These are phyloP conservation scores for Scaptomyza graminum DNA, from an alignment of 1,140 invertebrate genomes.

Conservation along the genomic window DNA sequence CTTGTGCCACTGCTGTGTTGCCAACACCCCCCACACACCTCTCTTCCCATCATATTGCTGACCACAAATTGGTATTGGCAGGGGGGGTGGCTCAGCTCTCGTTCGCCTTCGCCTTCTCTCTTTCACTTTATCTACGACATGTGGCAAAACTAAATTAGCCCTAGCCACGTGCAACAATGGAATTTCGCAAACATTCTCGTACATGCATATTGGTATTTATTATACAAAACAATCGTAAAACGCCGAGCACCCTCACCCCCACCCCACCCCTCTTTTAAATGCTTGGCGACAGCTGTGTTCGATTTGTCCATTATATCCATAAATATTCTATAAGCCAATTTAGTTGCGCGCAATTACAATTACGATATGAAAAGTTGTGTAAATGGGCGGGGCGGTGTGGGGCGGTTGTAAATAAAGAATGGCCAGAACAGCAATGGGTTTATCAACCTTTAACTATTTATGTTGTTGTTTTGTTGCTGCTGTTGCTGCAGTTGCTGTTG, in stretches of 20 bases:
- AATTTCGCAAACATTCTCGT: slow-evolving; percentile 9
- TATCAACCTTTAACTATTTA: slow-evolving; percentile 63
- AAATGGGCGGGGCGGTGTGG: neutral
- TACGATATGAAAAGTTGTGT: slow-evolving; percentile 46
- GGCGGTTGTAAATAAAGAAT: slow-evolving; percentile 9
- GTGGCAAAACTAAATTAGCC: slow-evolving; percentile 7
- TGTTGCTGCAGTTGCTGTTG: slow-evolving; percentile 51
- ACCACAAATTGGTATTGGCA: slow-evolving; percentile 25
- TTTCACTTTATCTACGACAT: neutral
- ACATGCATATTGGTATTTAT: slow-evolving; percentile 14
- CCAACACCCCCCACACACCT: neutral
- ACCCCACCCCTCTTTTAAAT: neutral
- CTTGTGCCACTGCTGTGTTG: slow-evolving; percentile 56
- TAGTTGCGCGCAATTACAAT: slow-evolving; percentile 72
- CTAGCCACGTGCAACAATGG: slow-evolving; percentile 4
- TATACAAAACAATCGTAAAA: slow-evolving; percentile 34
- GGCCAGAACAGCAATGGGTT: slow-evolving; percentile 46
- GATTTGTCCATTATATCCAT: slow-evolving; percentile 50
- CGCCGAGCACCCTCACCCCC: too few relatives aligned
- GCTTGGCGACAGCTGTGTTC: slow-evolving; percentile 41
- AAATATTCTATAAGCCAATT: slow-evolving; percentile 75
- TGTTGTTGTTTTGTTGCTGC: slow-evolving; percentile 13
- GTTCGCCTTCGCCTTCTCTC: too few relatives aligned
- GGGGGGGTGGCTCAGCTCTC: too few relatives aligned
- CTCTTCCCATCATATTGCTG: neutral